phyloP scores from a whole-genome alignment of 2,113 vertebrate genomes.

The Fregata magnificens region DNA sequence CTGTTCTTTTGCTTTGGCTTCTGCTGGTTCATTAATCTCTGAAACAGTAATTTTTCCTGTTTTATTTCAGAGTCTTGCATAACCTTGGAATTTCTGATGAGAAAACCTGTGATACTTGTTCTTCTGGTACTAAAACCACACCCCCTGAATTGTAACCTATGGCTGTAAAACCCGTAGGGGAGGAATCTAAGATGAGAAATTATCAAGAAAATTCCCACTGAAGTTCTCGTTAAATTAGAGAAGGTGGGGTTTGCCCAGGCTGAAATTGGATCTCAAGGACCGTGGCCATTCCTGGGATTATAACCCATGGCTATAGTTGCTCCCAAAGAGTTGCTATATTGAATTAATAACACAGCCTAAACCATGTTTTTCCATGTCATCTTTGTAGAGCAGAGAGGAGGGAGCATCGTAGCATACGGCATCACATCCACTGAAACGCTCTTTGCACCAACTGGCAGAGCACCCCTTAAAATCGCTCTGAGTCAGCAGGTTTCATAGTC shows the following conservation, averaged over 20 bases:
- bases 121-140: background rate
- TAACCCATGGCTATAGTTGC: background rate
- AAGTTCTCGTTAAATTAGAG: background rate
- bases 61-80: background rate
- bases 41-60: background rate
- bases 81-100: background rate
- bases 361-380: background rate
- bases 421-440: background rate
- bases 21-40: background rate
- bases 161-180: background rate
- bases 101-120: slow-evolving; percentile 31
- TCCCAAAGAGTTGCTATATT: background rate
- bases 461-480: background rate
- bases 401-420: background rate
- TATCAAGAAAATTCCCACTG: background rate
- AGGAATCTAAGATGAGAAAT: background rate
- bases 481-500: background rate
- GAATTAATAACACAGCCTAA: background rate
- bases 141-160: background rate
- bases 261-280: background rate
- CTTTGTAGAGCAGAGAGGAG: background rate
- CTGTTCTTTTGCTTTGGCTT: background rate
- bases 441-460: background rate
- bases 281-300: background rate
- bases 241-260: background rate